Evolutionary conservation across 2,888 invertebrate genomes (phyloP).

Genomic region (Anthophora plumipes): DNA sequence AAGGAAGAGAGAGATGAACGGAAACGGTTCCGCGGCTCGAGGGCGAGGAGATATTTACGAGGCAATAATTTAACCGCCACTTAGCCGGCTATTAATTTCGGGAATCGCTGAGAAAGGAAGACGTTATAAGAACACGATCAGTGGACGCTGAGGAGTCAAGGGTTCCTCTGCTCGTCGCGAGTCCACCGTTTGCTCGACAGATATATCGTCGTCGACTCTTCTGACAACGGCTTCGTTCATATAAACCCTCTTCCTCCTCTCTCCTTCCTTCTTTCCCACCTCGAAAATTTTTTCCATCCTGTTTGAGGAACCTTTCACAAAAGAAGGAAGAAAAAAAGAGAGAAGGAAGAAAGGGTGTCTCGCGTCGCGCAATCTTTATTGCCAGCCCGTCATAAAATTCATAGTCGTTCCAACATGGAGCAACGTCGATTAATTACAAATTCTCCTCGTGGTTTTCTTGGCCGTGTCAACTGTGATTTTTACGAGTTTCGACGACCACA

Average conservation of each 20-base stretch:
- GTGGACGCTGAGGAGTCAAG: slow-evolving; percentile 48
- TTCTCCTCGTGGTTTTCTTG: background rate
- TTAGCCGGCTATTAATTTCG: slow-evolving; percentile 84
- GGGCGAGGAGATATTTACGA: slow-evolving; percentile 84
- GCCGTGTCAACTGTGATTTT: slow-evolving; percentile 38
- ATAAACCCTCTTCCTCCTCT: slow-evolving; percentile 1
- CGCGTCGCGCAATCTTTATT: slow-evolving; percentile 51
- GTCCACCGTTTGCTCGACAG: slow-evolving; percentile 44
- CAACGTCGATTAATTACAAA: slow-evolving; percentile 42
- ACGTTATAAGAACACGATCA: slow-evolving; percentile 69
- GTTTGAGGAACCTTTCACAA: slow-evolving; percentile 4
- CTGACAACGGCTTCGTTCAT: slow-evolving; percentile 55
- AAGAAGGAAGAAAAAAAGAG: background rate
- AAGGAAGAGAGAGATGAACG: slow-evolving; percentile 45
- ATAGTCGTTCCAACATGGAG: background rate
- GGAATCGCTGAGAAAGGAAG: slow-evolving; percentile 83
- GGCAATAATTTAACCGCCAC: slow-evolving; percentile 85
- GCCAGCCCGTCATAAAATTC: slow-evolving; percentile 50
- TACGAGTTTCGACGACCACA: slow-evolving; percentile 29
- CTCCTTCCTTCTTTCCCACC: background rate
- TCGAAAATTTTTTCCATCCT: background rate
- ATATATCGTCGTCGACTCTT: slow-evolving; percentile 53
- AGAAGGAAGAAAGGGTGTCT: background rate
- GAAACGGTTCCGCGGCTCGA: slow-evolving; percentile 71
- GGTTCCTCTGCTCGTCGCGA: slow-evolving; percentile 56